Evolutionary conservation across 2,888 invertebrate species (phyloP).

Genomic region (Lydus trimaculatus): DNA sequence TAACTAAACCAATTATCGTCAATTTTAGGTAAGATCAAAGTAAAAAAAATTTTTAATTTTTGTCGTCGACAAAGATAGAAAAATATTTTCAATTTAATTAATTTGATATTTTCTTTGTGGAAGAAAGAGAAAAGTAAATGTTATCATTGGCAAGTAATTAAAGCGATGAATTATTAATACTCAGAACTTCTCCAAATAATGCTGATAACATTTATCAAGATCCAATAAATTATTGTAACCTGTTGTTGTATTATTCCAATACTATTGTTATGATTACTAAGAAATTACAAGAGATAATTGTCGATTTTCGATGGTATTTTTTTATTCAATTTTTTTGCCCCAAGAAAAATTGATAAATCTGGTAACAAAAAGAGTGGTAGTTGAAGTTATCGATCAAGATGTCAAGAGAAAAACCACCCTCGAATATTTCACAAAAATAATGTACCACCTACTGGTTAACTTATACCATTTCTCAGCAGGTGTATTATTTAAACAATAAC

Average conservation of each 20-base stretch:
- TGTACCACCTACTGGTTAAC: not conserved
- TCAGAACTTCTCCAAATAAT: not conserved
- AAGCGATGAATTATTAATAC: not conserved
- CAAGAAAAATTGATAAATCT: not conserved
- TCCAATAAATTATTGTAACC: not conserved
- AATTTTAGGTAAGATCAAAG: not conserved
- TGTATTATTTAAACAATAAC: not conserved
- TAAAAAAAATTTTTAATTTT: not conserved
- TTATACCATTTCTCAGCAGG: not conserved
- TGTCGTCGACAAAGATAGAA: not conserved
- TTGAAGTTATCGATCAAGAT: conserved; percentile 13
- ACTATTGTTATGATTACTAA: not conserved
- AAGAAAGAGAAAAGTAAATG: not conserved
- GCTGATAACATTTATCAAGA: not conserved
- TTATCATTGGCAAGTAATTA: not conserved
- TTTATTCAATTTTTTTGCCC: not conserved
- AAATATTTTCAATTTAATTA: not conserved
- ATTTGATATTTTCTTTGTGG: not conserved
- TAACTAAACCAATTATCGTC: conserved; percentile 5
- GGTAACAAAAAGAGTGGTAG: conserved; percentile 2
- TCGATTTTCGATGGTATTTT: not conserved
- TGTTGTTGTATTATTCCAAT: not conserved
- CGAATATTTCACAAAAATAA: conserved; percentile 8
- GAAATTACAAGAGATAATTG: not conserved
- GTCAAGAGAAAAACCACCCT: conserved; percentile 8